Percentiles rank a stretch among this genome's conserved stretches.
Conservation (phyloP, 2,797 vertebrate genomes). For the Urosaurus nigricauda region DNA sequence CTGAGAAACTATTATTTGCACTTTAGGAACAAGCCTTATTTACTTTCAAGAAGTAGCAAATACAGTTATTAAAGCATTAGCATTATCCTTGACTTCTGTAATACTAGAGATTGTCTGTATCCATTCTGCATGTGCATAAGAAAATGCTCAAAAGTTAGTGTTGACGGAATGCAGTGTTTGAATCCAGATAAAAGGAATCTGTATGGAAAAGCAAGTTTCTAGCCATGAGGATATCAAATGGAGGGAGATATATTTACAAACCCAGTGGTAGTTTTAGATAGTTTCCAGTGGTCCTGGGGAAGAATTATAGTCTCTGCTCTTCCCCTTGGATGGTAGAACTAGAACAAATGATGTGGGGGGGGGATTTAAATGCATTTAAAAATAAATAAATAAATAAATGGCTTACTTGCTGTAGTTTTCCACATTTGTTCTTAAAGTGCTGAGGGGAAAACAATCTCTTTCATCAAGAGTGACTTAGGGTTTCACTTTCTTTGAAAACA, state of each 20-base stretch:
- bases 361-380: no score
- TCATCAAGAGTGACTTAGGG: neutral
- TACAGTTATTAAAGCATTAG: neutral
- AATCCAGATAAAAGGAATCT: neutral
- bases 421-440: neutral
- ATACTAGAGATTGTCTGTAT: neutral
- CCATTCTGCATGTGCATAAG: neutral
- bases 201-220: neutral
- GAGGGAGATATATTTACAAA: neutral
- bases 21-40: neutral
- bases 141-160: neutral
- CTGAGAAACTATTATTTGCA: neutral
- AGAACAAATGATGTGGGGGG: neutral
- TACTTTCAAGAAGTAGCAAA: neutral
- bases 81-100: neutral
- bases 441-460: no score
- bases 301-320: neutral
- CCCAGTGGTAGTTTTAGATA: neutral
- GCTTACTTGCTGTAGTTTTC: neutral
- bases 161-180: neutral
- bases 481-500: neutral
- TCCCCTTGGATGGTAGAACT: neutral
- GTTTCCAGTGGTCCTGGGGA: neutral
- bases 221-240: neutral
- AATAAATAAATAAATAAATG: neutral